Percentiles rank a stretch among this genome's conserved stretches.
Evolutionary conservation across 2,113 vertebrate species (phyloP).

Genomic region (Isichthys henryi): DNA sequence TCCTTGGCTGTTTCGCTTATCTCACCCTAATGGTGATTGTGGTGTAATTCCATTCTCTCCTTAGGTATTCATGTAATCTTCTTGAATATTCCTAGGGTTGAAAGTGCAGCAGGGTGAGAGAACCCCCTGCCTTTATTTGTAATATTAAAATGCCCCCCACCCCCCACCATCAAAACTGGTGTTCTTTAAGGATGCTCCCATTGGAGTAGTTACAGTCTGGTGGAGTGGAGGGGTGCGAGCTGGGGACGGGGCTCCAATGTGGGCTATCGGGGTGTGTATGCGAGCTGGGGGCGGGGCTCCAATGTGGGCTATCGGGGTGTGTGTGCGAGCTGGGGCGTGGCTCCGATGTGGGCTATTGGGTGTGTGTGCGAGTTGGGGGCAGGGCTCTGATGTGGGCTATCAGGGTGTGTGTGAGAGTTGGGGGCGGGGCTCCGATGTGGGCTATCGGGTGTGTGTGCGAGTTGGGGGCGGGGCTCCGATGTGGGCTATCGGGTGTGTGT

Average conservation of each 20-base stretch:
- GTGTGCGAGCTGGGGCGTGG: no score
- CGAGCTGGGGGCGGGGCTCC: no score
- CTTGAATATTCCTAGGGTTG: not conserved
- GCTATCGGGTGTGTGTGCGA: not conserved
- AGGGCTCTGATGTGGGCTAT: no score
- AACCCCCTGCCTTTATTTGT: not conserved
- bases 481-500: not conserved
- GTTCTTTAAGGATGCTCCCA: not conserved
- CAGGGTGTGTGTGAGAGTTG: not conserved
- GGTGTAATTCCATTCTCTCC: not conserved
- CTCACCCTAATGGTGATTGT: not conserved
- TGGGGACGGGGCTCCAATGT: not conserved
- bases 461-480: not conserved
- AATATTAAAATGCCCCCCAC: not conserved
- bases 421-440: not conserved
- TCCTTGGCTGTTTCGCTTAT: not conserved
- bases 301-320: no score
- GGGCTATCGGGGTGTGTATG: no score
- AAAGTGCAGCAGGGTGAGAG: not conserved
- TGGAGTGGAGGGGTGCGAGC: not conserved
- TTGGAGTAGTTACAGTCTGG: not conserved
- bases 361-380: not conserved
- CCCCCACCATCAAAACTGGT: not conserved
- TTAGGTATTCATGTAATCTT: conserved; percentile 1
- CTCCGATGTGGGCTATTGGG: no score